Evolutionary conservation across 2,888 invertebrate species (phyloP).

Genomic region (Apotomis betuletana): DNA sequence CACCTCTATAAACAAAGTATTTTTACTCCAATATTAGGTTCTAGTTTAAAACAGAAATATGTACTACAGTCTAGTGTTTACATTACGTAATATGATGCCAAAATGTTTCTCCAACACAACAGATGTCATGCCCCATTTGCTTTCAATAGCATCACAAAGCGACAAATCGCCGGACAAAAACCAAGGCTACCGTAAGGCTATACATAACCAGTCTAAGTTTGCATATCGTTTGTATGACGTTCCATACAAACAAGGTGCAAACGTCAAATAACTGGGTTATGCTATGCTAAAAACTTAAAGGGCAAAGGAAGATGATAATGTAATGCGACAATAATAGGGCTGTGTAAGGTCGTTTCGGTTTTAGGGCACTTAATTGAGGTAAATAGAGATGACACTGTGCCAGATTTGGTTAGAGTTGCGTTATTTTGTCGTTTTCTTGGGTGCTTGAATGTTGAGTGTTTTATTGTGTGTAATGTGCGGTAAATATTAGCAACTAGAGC

Average conservation of each 20-base stretch:
- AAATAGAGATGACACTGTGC: slow-evolving; percentile 3
- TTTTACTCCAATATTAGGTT: no score
- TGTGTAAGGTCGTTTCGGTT: slow-evolving; percentile 2
- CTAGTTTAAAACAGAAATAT: no score
- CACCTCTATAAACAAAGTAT: no score
- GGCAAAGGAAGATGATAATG: slow-evolving; percentile 30
- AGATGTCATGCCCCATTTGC: slow-evolving; percentile 16
- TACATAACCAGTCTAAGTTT: neutral
- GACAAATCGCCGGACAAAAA: slow-evolving; percentile 12
- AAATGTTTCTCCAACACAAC: slow-evolving; percentile 8
- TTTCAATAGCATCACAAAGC: neutral
- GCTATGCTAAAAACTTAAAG: slow-evolving; percentile 10
- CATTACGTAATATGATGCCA: slow-evolving; percentile 16
- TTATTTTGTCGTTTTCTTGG: neutral
- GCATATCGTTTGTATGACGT: neutral
- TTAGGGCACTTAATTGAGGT: slow-evolving; percentile 5
- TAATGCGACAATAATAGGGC: slow-evolving; percentile 27
- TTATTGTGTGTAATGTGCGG: no score
- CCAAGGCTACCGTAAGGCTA: slow-evolving; percentile 27
- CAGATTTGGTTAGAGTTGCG: neutral
- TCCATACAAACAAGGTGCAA: neutral
- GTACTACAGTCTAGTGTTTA: neutral
- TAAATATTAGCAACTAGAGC: no score
- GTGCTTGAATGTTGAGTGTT: neutral
- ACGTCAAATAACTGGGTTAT: neutral